phyloP scores from a whole-genome alignment of 2,888 invertebrate species.

The Periphyllus acericola region DNA sequence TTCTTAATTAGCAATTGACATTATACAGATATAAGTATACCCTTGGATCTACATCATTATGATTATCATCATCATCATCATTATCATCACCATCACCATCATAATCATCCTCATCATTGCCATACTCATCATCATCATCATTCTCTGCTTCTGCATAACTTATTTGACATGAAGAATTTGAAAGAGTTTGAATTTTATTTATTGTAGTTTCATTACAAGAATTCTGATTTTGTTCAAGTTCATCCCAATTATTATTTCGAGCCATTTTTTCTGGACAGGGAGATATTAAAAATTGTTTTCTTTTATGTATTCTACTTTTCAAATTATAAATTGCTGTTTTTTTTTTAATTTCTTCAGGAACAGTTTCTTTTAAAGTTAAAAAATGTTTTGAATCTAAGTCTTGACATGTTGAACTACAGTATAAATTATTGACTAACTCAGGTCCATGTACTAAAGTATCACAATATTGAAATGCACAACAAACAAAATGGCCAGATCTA shows the following conservation, averaged over 20 bases:
- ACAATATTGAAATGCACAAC: slow-evolving; percentile 50
- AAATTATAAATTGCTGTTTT: slow-evolving; percentile 10
- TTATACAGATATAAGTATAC: slow-evolving; percentile 14
- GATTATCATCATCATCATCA: not conserved
- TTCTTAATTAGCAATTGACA: not conserved
- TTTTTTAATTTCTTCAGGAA: not conserved
- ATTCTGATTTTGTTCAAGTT: slow-evolving; percentile 8
- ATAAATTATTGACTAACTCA: slow-evolving; percentile 45
- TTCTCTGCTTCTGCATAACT: not conserved
- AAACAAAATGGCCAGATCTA: slow-evolving; percentile 20
- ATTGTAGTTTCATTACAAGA: not conserved
- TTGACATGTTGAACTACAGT: slow-evolving; percentile 44
- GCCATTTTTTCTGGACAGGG: not conserved
- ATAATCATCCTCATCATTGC: not conserved
- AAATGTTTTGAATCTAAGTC: slow-evolving; percentile 4
- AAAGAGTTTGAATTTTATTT: not conserved
- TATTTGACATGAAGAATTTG: not conserved
- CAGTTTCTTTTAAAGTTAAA: not conserved
- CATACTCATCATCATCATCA: not conserved
- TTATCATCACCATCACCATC: not conserved
- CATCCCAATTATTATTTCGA: slow-evolving; percentile 18
- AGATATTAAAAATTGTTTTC: slow-evolving; percentile 33
- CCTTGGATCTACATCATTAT: slow-evolving; percentile 2
- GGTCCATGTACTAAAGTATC: slow-evolving; percentile 41
- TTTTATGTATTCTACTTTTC: slow-evolving; percentile 48